Evolutionary conservation across 2,113 vertebrate species (phyloP).

Genomic region (Megaleporinus macrocephalus): DNA sequence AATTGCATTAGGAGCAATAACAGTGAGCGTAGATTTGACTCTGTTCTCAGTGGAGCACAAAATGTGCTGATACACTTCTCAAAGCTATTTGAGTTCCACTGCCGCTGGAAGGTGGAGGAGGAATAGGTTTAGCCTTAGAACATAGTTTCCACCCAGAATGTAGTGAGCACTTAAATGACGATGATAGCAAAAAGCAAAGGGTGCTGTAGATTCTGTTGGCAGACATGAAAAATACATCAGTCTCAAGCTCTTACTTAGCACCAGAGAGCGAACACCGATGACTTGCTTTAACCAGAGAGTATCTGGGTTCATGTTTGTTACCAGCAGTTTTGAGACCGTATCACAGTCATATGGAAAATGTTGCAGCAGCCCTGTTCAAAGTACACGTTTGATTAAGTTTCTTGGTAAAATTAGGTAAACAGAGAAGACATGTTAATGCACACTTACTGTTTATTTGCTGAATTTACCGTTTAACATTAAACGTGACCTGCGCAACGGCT

Average conservation of each 20-base stretch:
- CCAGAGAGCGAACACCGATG: background rate
- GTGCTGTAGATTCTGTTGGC: slow-evolving; percentile 5
- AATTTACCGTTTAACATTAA: too few species aligned
- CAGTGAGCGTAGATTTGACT: slow-evolving; percentile 46
- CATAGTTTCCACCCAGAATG: slow-evolving; percentile 16
- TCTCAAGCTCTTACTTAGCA: background rate
- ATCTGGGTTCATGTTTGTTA: background rate
- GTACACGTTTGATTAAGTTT: too few species aligned
- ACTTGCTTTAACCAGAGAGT: background rate
- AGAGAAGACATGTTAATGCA: too few species aligned
- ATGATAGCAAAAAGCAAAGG: background rate
- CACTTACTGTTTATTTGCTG: too few species aligned
- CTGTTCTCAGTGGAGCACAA: slow-evolving; percentile 52
- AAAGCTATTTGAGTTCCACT: slow-evolving; percentile 45
- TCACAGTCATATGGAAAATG: too few species aligned
- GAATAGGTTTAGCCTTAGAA: slow-evolving; percentile 32
- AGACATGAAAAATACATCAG: background rate
- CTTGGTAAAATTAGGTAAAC: too few species aligned
- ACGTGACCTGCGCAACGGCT: background rate
- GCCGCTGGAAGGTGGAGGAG: slow-evolving; percentile 33
- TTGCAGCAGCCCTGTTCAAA: too few species aligned
- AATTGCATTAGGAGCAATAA: slow-evolving; percentile 55
- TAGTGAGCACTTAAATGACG: slow-evolving; percentile 9
- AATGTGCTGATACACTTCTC: slow-evolving; percentile 55
- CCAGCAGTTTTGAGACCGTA: background rate